Evolutionary conservation across 37 sponge, comb jelly and placozoan genomes (phyloP), one percentile per base, ranked within the genome.

Genomic region (Tethya wilhelma): DNA sequence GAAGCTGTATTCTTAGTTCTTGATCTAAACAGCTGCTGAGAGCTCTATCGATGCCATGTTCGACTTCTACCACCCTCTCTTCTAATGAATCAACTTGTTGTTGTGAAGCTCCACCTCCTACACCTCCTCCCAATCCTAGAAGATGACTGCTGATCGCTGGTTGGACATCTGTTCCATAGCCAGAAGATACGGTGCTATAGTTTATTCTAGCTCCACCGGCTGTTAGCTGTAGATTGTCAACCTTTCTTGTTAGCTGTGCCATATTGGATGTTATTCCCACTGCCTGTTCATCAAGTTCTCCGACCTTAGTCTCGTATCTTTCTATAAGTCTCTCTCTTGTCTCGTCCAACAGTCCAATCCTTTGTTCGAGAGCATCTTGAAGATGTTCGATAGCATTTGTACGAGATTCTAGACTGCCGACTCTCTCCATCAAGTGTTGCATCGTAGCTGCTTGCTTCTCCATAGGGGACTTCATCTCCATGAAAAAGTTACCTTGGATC

Each of bases 1-100:
- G 56, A 2, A 91, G 63, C 38, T 91, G 87, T 67, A 86, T 42
- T 73, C 91, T 63, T 67, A 91, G 44, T 46, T 91, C 87, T 40
- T 73, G 79, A 23, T 91, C 91, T 42, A 87, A 36, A 42, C 82
- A 71, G 71, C 80, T 81, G 40, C 71, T 70, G 12, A 87, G 60
- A 56, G 65, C 69, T 29, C 77, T 44, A 22, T 75, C 82, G 1
- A 87, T 69, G 28, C 79, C 70, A 55, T 75, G 75, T 1, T 87
- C 82, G 37, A 87, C 32, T 33, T 87, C 88, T 30, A 34, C 42
- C 23, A 81, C 56, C 45, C 74, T 80, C 20, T 62, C n/a, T 26
- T 77, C 38, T 8, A 87, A 14, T 0, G 65, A 32, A 34, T 81
- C 82, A 19, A 87, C 56, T 26, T 56, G 71, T 31, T 76, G 84